Percentiles rank a stretch among this genome's conserved stretches.
Conservation (phyloP, 2,113 vertebrate genomes). For the Bubo scandiacus region DNA sequence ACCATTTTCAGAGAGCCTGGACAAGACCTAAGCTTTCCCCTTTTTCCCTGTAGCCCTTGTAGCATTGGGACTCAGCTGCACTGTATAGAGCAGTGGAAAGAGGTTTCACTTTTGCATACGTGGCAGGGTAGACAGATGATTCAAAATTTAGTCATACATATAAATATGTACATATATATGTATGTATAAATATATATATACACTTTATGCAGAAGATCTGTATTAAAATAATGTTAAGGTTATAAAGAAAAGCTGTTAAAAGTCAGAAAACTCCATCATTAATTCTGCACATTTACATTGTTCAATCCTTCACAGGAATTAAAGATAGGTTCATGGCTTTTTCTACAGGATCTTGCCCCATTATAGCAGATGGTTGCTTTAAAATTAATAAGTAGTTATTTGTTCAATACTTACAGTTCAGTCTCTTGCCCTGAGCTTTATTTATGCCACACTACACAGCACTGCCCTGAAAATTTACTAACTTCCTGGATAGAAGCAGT, state of each 20-base stretch:
- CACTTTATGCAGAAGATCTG: not conserved
- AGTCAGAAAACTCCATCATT: not conserved
- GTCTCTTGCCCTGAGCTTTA: slow-evolving; percentile 9
- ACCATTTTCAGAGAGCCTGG: not conserved
- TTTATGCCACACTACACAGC: not conserved
- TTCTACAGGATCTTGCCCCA: not conserved
- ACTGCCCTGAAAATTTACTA: slow-evolving; percentile 1
- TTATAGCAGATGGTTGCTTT: slow-evolving; percentile 1
- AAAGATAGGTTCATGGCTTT: not conserved
- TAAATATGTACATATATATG: not conserved
- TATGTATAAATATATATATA: not conserved
- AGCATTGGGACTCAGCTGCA: not conserved
- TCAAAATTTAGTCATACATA: not conserved
- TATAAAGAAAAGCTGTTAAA: not conserved
- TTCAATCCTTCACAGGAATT: not conserved
- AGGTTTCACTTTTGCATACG: not conserved
- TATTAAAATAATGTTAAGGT: not conserved
- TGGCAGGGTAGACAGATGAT: not conserved
- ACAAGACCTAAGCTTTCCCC: not conserved
- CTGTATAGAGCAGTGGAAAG: not conserved
- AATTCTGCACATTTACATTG: not conserved
- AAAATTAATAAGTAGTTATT: slow-evolving; percentile 22
- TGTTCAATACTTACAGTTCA: slow-evolving; percentile 8
- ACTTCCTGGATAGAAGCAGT: not conserved
- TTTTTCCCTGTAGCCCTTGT: not conserved